Percentiles rank a stretch among this genome's conserved stretches.
Evolutionary conservation across 2,113 vertebrate genomes (phyloP).

Genomic region (Macaca fascicularis): DNA sequence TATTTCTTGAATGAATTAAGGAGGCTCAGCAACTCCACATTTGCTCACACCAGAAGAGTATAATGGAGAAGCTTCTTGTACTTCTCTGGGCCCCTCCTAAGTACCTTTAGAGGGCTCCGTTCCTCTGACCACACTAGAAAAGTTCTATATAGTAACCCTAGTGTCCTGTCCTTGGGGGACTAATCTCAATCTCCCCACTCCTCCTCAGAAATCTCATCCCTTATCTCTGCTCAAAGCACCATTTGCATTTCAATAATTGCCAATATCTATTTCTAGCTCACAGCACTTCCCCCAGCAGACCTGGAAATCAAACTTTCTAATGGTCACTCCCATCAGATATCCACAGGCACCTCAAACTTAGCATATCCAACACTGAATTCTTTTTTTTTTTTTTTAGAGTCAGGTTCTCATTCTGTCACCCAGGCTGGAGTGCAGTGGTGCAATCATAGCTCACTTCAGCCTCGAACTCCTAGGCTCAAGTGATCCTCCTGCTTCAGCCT

Average conservation of each 20-base stretch:
- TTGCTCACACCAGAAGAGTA: neutral
- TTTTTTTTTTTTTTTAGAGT: neutral
- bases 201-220: neutral
- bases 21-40: neutral
- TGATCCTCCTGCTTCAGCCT: neutral
- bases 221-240: neutral
- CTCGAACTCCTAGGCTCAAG: neutral
- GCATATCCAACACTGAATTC: no score
- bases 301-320: neutral
- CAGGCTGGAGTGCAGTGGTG: neutral
- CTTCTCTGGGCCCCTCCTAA: neutral
- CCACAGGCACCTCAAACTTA: neutral
- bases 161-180: neutral
- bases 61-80: neutral
- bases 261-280: neutral
- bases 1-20: conserved; percentile 34
- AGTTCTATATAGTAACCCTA: neutral
- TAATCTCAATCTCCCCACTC: neutral
- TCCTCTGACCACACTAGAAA: neutral
- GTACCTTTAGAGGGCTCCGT: neutral
- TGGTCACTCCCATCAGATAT: neutral
- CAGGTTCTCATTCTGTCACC: neutral
- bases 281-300: neutral
- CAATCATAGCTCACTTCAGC: neutral
- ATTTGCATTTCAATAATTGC: neutral